Evolutionary conservation across 2,888 invertebrate species (phyloP), one percentile per base, ranked within the genome.

Genomic region (Agrotis exclamationis): DNA sequence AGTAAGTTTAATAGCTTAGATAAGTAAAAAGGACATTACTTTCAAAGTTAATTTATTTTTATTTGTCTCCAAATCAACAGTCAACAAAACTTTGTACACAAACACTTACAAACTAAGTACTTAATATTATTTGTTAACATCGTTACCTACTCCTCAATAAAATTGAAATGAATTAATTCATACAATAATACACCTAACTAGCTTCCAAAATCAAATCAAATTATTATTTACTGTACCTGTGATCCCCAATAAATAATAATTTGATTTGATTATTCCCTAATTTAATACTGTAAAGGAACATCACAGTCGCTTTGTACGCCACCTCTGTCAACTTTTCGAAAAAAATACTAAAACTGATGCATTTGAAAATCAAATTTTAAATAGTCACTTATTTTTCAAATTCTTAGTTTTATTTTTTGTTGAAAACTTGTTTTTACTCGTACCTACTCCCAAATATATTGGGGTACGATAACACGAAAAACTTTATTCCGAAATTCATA

Each of bases 251-350:
- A n/a, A n/a, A n/a, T n/a, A n/a, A n/a, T n/a, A n/a, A n/a, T n/a
- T n/a, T n/a, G n/a, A n/a, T n/a, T n/a, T n/a, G n/a, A n/a, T n/a
- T n/a, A n/a, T n/a, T 85, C 76, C 68, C 69, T 87, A 85, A 73
- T 77, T 80, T 93, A 94, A 94, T 94, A 94, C 93, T 94, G 91
- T 89, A 88, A 89, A 93, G 89, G 91, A 94, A 93, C 93, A 94
- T 94, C 93, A 94, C 93, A 93, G 89, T 90, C 84, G 79, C 87
- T 90, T 89, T 90, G 87, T 89, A 90, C 88, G 76, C 86, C 85
- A 78, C 76, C 70, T 80, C 57, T 77, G 51, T 68, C 44, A 66
- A 72, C 51, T 56, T 58, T 53, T 58, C 57, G 2, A 54, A 18
- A 24, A 53, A 57, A 62, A 22, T 44, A 18, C 18, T 18, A 48